Percentiles rank a stretch among this genome's conserved stretches.
These are phyloP conservation scores for Ichneumon xanthorius DNA, from an alignment of 2,888 invertebrate genomes.

Conservation along the genomic window DNA sequence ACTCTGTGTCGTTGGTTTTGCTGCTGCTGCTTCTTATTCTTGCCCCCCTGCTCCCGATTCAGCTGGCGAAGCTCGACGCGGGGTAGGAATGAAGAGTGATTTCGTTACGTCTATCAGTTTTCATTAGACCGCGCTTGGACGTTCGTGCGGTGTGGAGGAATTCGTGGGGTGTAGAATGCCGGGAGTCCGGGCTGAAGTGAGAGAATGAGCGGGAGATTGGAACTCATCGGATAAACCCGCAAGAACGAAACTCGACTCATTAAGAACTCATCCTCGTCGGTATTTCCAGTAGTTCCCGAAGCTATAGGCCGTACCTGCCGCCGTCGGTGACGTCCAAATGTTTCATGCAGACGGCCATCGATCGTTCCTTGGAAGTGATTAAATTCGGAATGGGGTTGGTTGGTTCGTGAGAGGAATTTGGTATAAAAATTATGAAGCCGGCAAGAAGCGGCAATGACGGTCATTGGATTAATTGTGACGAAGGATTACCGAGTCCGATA, in stretches of 20 bases:
- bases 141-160: slow-evolving; percentile 34
- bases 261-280: slow-evolving; percentile 18
- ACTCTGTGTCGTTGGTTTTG: slow-evolving; percentile 9
- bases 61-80: slow-evolving; percentile 2
- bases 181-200: slow-evolving; percentile 9
- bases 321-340: slow-evolving; percentile 9
- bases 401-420: slow-evolving; percentile 1
- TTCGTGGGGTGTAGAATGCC: slow-evolving; percentile 11
- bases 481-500: background rate
- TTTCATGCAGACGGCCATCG: background rate
- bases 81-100: slow-evolving; percentile 68
- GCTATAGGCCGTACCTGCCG: background rate
- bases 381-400: slow-evolving; percentile 11
- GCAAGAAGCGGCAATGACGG: background rate
- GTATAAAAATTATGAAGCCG: slow-evolving; percentile 8
- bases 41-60: slow-evolving; percentile 14
- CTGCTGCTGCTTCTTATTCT: slow-evolving; percentile 30
- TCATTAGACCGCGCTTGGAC: slow-evolving; percentile 65
- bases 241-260: slow-evolving; percentile 21
- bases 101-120: slow-evolving; percentile 71
- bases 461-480: slow-evolving; percentile 10
- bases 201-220: slow-evolving; percentile 4
- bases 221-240: background rate
- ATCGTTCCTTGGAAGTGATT: slow-evolving; percentile 15
- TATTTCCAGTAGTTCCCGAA: background rate